Evolutionary conservation across 2,888 invertebrate species (phyloP).

Genomic region (Drosophila siamana): DNA sequence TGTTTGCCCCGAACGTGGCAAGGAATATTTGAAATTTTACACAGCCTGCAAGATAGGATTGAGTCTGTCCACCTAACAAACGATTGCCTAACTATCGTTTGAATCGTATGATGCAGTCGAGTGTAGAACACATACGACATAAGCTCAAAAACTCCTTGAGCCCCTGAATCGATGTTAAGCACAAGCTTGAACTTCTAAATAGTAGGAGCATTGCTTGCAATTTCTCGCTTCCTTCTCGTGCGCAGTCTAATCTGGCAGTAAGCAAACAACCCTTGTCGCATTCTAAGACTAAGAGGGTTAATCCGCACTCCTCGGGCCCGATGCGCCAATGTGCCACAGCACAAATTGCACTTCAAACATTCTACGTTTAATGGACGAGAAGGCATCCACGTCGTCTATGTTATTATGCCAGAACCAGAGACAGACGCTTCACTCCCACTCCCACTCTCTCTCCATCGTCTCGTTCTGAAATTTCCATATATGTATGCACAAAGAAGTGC

Average conservation of each 20-base stretch:
- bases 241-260: neutral
- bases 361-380: constrained; percentile 67
- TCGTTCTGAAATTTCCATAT: constrained; percentile 22
- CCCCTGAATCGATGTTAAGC: neutral
- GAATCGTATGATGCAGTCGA: constrained; percentile 30
- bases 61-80: neutral
- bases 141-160: neutral
- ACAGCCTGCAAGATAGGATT: neutral
- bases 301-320: constrained; percentile 5
- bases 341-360: constrained; percentile 67
- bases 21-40: constrained; percentile 74
- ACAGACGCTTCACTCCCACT: constrained; percentile 24
- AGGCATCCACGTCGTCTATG: constrained; percentile 53
- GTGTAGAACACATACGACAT: constrained; percentile 13
- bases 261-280: constrained; percentile 3
- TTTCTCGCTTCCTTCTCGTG: neutral
- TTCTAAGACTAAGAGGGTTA: constrained; percentile 5
- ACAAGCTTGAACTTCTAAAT: no score
- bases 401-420: constrained; percentile 51
- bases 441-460: neutral
- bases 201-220: neutral
- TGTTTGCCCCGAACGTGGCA: constrained; percentile 70
- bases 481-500: constrained; percentile 45
- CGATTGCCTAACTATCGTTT: constrained; percentile 5
- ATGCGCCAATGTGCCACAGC: constrained; percentile 41